Base-by-base conservation (phyloP, 2,797 vertebrate genomes). In the Phrynocephalus vlangalii region DNA sequence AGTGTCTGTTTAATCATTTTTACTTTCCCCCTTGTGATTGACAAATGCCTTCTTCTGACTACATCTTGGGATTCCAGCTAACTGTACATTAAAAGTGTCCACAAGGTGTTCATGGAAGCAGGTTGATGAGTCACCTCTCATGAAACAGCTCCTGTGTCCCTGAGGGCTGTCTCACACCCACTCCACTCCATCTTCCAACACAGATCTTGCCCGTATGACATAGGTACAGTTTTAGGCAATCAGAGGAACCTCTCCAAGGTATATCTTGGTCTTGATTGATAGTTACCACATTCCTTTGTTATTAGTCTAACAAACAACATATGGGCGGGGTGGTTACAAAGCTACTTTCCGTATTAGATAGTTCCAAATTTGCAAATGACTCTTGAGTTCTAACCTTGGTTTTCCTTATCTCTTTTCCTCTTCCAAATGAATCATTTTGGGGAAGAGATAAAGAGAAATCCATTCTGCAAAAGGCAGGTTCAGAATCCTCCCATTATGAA, bases 51-150 rank as follows among this genome's bases (percentile, higher is more conserved):
- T 44, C 38, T 82, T 82, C 67, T 30, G 8, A 3, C 48, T 79
- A 3, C 2, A 38, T 79, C 52, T 86, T 56, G 77, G 56, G 48
- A 79, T 30, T 11, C 11, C 13, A 86, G 30, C 67, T 38, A 63
- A 80, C 33, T 79, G 26, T 80, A 60, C 38, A 44, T 48, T 80
- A 44, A 80, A 80, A 80, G 18, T 79, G 44, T 24, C 85, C 30
- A 50, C 28, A 30, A 67, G 73, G 28, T 15, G 26, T 80, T 20
- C 48, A 79, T 86, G 84, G 78, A 38, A 33, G n/a, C 75, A 70
- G 30, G 70, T 3, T 48, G 15, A 66, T 66, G 72, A 85, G 44
- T 52, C 63, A 50, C 67, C n/a, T 86, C 70, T 71, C 13, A 60
- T 67, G 85, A 72, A 71, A 80, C 24, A 38, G 16, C 26, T 24